Evolutionary conservation across 2,797 vertebrate species (phyloP).

Genomic region (Rhincodon typus): DNA sequence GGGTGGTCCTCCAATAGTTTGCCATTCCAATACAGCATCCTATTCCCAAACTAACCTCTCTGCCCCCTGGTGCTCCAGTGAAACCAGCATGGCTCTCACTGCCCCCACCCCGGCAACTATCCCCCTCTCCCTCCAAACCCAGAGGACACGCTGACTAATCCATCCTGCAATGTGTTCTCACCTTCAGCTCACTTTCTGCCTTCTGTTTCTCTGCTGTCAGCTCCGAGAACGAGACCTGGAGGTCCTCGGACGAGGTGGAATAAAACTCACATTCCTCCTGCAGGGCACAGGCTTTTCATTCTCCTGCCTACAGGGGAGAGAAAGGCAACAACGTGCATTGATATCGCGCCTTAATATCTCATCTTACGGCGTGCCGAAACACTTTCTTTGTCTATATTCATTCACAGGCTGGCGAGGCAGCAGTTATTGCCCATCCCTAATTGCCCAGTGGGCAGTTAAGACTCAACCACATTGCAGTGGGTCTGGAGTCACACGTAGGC

Average conservation of each 20-base stretch:
- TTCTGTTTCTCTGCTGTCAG: constrained; percentile 84
- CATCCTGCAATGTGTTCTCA: constrained; percentile 44
- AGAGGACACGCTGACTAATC: background rate
- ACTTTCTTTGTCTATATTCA: too few relatives aligned
- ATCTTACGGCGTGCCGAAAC: too few relatives aligned
- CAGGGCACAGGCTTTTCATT: constrained; percentile 72
- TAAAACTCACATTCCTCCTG: constrained; percentile 87
- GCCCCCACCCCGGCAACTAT: too few relatives aligned
- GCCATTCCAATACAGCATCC: too few relatives aligned
- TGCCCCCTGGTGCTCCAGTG: too few relatives aligned
- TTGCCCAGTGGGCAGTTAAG: too few relatives aligned
- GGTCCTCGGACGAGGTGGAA: constrained; percentile 72
- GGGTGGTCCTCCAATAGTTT: too few relatives aligned
- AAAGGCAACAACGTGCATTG: background rate
- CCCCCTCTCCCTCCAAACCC: background rate
- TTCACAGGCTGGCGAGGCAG: too few relatives aligned
- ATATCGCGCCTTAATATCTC: background rate
- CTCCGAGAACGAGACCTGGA: constrained; percentile 85
- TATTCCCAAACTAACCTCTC: too few relatives aligned
- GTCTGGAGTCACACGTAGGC: too few relatives aligned
- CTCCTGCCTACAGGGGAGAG: constrained; percentile 62
- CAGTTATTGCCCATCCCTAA: too few relatives aligned
- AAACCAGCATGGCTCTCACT: background rate
- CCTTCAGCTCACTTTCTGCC: constrained; percentile 88
- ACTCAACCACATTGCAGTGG: too few relatives aligned